Percentiles rank a stretch among this genome's conserved stretches.
Evolutionary conservation across 2,888 invertebrate species (phyloP).

Genomic region (Caenorhabditis virilis): DNA sequence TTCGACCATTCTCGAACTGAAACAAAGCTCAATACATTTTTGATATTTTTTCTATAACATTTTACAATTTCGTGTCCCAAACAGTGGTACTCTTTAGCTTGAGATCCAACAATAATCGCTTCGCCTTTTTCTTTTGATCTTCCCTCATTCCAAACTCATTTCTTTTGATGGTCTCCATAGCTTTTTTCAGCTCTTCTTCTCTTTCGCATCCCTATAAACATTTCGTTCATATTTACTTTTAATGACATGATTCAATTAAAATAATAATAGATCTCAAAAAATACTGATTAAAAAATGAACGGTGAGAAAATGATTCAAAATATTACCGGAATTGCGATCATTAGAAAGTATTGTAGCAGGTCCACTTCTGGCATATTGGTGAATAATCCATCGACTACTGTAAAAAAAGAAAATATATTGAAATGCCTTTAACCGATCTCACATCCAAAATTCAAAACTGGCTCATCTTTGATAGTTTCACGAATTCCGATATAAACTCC

Average conservation of each 20-base stretch:
- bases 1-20: constrained; percentile 5
- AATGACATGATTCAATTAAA: too few species aligned
- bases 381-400: constrained; percentile 43
- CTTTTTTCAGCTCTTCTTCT: neutral
- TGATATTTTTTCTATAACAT: too few species aligned
- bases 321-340: constrained; percentile 6
- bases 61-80: constrained; percentile 1
- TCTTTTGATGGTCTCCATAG: neutral
- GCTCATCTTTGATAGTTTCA: constrained; percentile 17
- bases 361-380: constrained; percentile 19
- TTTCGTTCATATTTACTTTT: too few species aligned
- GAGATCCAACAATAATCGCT: neutral
- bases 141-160: neutral
- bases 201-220: neutral
- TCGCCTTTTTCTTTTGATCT: neutral
- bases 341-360: constrained; percentile 21
- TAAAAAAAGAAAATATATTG: constrained; percentile 9
- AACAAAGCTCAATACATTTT: too few species aligned
- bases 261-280: too few species aligned
- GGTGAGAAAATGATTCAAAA: neutral
- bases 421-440: constrained; percentile 2
- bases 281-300: too few species aligned
- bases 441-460: constrained; percentile 41
- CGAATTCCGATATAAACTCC: constrained; percentile 38
- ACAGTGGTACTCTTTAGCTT: constrained; percentile 15